Conservation (phyloP, 2,113 vertebrate genomes). For the Candoia aspera region DNA sequence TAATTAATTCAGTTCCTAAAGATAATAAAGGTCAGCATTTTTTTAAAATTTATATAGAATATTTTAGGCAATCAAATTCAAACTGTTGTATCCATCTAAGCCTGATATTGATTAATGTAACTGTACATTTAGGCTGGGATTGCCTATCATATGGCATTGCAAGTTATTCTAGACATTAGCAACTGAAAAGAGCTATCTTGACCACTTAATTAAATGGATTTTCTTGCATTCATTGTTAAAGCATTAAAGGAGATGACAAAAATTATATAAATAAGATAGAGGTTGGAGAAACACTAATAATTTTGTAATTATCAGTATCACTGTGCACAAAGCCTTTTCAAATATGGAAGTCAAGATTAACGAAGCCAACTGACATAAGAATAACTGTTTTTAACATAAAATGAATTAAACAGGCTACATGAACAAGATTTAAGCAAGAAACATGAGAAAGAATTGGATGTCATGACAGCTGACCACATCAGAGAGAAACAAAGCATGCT, state of each 20-base stretch:
- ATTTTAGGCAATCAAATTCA: conserved; percentile 12
- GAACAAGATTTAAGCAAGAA: conserved; percentile 97
- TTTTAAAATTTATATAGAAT: conserved; percentile 20
- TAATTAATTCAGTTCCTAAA: not conserved
- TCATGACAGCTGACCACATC: conserved; percentile 88
- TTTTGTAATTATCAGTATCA: conserved; percentile 50
- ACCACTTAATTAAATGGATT: conserved; percentile 16
- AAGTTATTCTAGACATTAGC: not conserved
- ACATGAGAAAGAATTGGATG: conserved; percentile 89
- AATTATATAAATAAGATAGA: conserved; percentile 67
- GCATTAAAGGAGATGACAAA: conserved; percentile 78
- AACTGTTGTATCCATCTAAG: not conserved
- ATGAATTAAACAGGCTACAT: conserved; percentile 87
- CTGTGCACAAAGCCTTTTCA: conserved; percentile 53
- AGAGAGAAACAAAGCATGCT: conserved; percentile 96
- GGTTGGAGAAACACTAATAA: conserved; percentile 58
- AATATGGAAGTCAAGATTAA: conserved; percentile 62
- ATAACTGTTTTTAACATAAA: conserved; percentile 79
- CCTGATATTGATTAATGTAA: not conserved
- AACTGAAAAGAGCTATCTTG: conserved; percentile 37
- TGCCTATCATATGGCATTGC: not conserved
- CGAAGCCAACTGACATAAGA: conserved; percentile 65
- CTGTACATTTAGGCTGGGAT: not conserved
- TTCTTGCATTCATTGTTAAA: conserved; percentile 58
- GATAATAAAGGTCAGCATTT: not conserved